Conservation (phyloP, 2,113 vertebrate species). For the Montifringilla adamsi region DNA sequence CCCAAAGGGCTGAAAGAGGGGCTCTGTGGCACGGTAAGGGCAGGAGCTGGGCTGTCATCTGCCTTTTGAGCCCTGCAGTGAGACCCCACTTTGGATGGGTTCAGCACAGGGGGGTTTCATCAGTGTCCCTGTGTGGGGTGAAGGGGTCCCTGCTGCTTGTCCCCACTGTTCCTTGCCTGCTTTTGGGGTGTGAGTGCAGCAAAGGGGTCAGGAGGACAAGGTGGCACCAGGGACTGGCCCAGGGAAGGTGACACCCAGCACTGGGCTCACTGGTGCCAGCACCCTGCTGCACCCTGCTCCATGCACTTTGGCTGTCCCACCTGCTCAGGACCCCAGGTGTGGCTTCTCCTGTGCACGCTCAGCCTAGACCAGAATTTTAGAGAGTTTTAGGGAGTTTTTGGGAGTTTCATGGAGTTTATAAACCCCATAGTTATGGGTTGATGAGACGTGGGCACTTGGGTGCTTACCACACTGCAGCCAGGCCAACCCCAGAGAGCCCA, state of each 20-base stretch:
- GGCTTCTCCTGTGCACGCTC: neutral
- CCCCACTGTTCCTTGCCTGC: neutral
- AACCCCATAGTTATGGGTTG: neutral
- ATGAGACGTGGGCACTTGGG: rapidly evolving
- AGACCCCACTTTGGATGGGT: neutral
- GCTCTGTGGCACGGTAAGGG: neutral
- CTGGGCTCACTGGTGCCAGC: neutral
- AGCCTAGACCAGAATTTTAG: neutral
- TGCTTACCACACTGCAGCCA: neutral
- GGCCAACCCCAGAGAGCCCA: neutral
- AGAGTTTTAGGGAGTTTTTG: neutral
- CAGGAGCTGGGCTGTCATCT: neutral
- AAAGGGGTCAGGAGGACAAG: neutral
- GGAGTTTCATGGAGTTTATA: neutral
- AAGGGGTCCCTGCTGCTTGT: neutral
- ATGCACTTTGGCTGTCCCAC: neutral
- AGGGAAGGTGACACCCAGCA: neutral
- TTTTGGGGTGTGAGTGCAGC: neutral
- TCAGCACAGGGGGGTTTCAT: neutral
- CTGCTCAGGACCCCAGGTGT: neutral
- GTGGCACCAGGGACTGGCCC: neutral
- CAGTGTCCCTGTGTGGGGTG: neutral
- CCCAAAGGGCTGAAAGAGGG: neutral
- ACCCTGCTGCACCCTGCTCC: neutral
- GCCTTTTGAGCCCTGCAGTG: neutral